These are phyloP conservation scores for Ceratosolen fusciceps DNA, from an alignment of 1,140 invertebrate genomes.

Conservation along the genomic window DNA sequence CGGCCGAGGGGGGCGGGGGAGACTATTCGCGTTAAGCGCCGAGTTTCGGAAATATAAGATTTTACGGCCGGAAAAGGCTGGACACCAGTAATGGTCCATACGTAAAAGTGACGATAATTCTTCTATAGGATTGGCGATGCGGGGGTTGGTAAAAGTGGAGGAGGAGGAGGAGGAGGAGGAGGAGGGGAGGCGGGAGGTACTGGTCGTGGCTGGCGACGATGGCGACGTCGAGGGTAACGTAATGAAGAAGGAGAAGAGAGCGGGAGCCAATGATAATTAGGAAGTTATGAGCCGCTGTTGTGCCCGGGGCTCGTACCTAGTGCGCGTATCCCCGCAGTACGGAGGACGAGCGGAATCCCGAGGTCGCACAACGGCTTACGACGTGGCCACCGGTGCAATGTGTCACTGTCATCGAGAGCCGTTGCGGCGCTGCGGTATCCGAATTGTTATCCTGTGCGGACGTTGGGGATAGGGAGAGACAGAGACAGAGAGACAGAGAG, in stretches of 20 bases:
- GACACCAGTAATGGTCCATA: not conserved
- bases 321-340: constrained; percentile 18
- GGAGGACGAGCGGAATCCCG: not conserved
- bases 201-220: too few species aligned
- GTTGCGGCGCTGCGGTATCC: constrained; percentile 53
- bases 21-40: not conserved
- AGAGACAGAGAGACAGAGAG: too few species aligned
- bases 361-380: not conserved
- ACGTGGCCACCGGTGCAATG: constrained; percentile 56
- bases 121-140: not conserved
- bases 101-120: constrained; percentile 4
- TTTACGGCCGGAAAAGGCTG: not conserved
- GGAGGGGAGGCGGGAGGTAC: too few species aligned
- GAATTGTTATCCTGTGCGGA: constrained; percentile 61
- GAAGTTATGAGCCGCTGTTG: constrained; percentile 61
- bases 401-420: constrained; percentile 65
- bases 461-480: not conserved
- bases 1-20: not conserved
- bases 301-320: constrained; percentile 55
- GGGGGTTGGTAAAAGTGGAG: not conserved
- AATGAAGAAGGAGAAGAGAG: not conserved
- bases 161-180: not conserved
- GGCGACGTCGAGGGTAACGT: not conserved
- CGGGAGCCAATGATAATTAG: constrained; percentile 64
- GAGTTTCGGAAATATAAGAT: not conserved